These are phyloP conservation scores for Synanthedon vespiformis DNA, from an alignment of 2,888 invertebrate genomes.

Conservation along the genomic window DNA sequence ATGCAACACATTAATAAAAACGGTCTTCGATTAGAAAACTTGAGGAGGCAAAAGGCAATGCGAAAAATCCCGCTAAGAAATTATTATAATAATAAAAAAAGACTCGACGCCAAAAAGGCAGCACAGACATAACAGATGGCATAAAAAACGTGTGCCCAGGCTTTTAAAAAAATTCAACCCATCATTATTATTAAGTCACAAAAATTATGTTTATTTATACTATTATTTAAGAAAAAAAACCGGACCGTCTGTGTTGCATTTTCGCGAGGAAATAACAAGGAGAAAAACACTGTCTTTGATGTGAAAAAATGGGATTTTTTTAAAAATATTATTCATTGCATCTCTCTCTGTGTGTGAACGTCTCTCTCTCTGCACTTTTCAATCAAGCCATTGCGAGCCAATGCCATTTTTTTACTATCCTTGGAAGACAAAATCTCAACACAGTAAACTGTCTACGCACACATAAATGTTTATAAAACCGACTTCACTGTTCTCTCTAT, in stretches of 20 bases:
- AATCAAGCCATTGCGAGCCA: too few species aligned
- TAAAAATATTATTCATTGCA: too few species aligned
- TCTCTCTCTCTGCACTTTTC: too few species aligned
- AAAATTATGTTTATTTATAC: slow-evolving; percentile 2
- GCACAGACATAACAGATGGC: slow-evolving; percentile 51
- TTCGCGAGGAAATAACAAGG: slow-evolving; percentile 36
- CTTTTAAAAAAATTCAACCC: slow-evolving; percentile 10
- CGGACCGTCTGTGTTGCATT: slow-evolving; percentile 70
- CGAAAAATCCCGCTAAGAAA: slow-evolving; percentile 1
- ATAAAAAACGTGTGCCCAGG: slow-evolving; percentile 15
- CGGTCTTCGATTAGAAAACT: slow-evolving; percentile 20
- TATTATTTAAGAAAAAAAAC: slow-evolving; percentile 14
- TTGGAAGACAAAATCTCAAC: too few species aligned
- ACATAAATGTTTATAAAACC: too few species aligned
- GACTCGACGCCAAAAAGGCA: slow-evolving; percentile 60
- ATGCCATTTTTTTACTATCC: too few species aligned
- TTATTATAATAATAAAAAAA: slow-evolving; percentile 9
- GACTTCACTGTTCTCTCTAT: too few species aligned
- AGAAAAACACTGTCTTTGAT: slow-evolving; percentile 25
- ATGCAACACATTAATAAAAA: slow-evolving; percentile 68
- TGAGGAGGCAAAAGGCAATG: slow-evolving; percentile 11
- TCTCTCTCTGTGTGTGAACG: too few species aligned
- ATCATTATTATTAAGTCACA: slow-evolving; percentile 6
- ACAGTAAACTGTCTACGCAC: too few species aligned
- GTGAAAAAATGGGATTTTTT: neutral